phyloP scores from a whole-genome alignment of 30 jellyfish, hydroid and myxozoan genomes.

The Hydractinia symbiolongicarpus region DNA sequence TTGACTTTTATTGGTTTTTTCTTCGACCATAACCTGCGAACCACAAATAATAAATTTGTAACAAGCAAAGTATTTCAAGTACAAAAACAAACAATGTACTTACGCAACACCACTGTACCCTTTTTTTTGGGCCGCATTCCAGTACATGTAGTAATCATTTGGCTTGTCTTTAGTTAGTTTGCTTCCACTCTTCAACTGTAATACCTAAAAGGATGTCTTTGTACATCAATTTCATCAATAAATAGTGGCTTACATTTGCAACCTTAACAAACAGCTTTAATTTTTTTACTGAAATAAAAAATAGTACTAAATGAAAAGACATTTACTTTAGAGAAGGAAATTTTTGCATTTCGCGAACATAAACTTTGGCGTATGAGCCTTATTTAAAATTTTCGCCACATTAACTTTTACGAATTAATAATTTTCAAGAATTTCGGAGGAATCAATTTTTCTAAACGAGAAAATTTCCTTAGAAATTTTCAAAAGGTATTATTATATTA shows the following conservation, averaged over 20 bases:
- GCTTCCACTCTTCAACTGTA: slow-evolving; percentile 16
- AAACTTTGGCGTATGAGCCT: too few species aligned
- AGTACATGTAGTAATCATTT: slow-evolving; percentile 67
- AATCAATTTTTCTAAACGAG: too few species aligned
- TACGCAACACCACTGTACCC: slow-evolving; percentile 98
- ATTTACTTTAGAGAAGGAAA: too few species aligned
- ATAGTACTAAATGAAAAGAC: too few species aligned
- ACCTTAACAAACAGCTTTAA: too few species aligned
- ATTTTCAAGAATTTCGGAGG: too few species aligned
- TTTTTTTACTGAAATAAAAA: too few species aligned
- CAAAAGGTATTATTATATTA: too few species aligned
- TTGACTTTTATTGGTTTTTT: slow-evolving; percentile 69
- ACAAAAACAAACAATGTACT: background rate
- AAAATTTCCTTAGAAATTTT: too few species aligned
- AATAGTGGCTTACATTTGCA: background rate
- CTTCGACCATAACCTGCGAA: slow-evolving; percentile 78
- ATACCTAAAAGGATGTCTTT: background rate
- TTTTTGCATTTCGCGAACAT: too few species aligned
- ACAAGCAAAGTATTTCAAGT: background rate
- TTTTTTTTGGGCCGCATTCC: slow-evolving; percentile 76
- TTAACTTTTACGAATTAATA: too few species aligned
- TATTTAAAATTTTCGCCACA: too few species aligned
- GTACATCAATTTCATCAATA: background rate
- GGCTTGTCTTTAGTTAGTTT: background rate
- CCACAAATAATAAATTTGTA: background rate